Base-by-base conservation (phyloP, 2,113 vertebrate species). In the Takifugu flavidus region DNA sequence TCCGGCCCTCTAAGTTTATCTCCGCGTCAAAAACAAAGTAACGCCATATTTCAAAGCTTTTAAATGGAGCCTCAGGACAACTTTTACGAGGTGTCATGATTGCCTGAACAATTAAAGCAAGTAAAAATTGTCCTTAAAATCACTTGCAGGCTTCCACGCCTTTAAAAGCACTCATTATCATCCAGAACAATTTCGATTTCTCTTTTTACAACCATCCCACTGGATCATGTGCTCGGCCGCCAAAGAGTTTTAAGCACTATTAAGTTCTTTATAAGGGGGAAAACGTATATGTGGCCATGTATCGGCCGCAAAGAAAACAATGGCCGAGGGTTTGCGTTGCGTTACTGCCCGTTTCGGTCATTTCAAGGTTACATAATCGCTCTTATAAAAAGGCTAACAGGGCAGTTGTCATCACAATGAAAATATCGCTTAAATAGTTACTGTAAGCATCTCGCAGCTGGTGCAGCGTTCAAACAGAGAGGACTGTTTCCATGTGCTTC, bases 1-100 rank as follows among this genome's bases (percentile, higher is more conserved):
- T 20, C 20, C 20, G 20, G 20, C 20, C 20, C 20, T 20, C 20
- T 20, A 20, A 3, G 34, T 39, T 39, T 39, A 10, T 10, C 34
- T 11, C 34, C 11, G 34, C 28, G 82, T 79, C 73, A 49, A 68
- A 70, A 70, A 59, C 72, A 68, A 63, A 52, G 65, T 68, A 53
- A 20, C 49, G 29, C n/a, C n/a, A 13, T 56, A 71, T 72, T 26
- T 5, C 44, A 49, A 62, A 43, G 53, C 59, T 69, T 46, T 68
- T 56, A 70, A 65, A 78, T 52, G 66, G 63, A 3, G 74, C 67
- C 42, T 2, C 25, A 78, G 75, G 74, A 68, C 58, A 12, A 1
- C 5, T 20, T 89, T 88, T 84, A 88, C 14, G 72, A 83, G 72
- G 85, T 80, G 86, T 70, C 74, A 85, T 85, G 82, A 89, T 88